Base-by-base conservation (phyloP, 2,888 invertebrate species). In the Apodemia duryi region DNA sequence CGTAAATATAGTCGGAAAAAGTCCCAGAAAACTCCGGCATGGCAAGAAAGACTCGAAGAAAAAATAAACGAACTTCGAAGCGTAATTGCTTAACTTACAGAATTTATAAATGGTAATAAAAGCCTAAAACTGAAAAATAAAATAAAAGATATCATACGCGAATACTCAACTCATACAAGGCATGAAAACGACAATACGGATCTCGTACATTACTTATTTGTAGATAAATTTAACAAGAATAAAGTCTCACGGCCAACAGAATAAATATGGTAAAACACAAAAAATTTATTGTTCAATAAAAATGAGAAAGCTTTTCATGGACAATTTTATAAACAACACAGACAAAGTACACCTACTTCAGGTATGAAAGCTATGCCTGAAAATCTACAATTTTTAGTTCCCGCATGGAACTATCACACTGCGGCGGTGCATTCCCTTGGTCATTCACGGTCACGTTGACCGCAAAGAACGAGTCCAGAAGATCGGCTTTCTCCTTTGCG, bases 31-130 rank as follows among this genome's bases (percentile, higher is more conserved):
- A 43, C n/a, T 28, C 54, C 62, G 28, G 62, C 54, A 7, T 69
- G 71, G 69, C 65, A 66, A 66, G 61, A 38, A 67, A 35, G 67
- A 49, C 6, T 68, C 9, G 41, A 69, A 67, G 63, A 64, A n/a
- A 61, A 54, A 62, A n/a, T 70, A 57, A 60, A 63, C 3, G 52
- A 63, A 3, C 13, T 71, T 46, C 35, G 69, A 64, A 29, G 29
- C 35, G 43, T 57, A 51, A 68, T 69, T 54, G 69, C 66, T 10
- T 38, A 63, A 62, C 28, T 69, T 11, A 67, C 60, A 57, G 41
- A 68, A 11, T 66, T 57, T 49, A 64, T 67, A 6, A 64, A 63
- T 21, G 65, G 66, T 13, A 32, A 7, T 9, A 49, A 10, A 28
- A 62, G 62, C 43, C 46, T 7, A 49, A 62, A 29, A 62, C 32